These are phyloP conservation scores for Brachionus sp. DNA, from an alignment of 1,140 invertebrate genomes.

Conservation along the genomic window DNA sequence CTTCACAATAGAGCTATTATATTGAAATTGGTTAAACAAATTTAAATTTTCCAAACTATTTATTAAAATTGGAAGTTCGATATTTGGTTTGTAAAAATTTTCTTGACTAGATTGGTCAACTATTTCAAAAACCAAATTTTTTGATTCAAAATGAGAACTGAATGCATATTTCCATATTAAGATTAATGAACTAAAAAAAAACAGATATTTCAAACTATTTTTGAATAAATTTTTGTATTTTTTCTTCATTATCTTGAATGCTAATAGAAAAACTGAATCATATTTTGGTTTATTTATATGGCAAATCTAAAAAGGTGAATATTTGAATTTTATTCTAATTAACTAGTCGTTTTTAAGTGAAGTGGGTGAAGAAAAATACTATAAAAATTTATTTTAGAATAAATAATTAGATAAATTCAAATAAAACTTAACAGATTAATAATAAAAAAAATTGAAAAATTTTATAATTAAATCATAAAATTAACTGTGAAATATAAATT, in stretches of 20 bases:
- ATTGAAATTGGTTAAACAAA: background rate
- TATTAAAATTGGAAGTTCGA: background rate
- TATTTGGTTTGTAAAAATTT: background rate
- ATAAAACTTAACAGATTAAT: background rate
- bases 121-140: background rate
- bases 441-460: background rate
- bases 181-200: background rate
- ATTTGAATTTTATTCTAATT: background rate
- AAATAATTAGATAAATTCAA: background rate
- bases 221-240: constrained; percentile 19
- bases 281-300: background rate
- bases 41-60: background rate
- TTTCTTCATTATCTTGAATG: background rate
- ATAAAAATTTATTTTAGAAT: background rate
- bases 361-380: background rate
- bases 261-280: background rate
- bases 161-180: background rate
- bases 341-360: background rate
- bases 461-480: too few relatives aligned
- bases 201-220: constrained; percentile 14
- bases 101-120: background rate
- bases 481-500: too few relatives aligned
- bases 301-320: background rate
- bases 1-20: background rate
- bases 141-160: background rate